Evolutionary conservation across 1,140 invertebrate genomes (phyloP).

Genomic region (Hycleus phaleratus): DNA sequence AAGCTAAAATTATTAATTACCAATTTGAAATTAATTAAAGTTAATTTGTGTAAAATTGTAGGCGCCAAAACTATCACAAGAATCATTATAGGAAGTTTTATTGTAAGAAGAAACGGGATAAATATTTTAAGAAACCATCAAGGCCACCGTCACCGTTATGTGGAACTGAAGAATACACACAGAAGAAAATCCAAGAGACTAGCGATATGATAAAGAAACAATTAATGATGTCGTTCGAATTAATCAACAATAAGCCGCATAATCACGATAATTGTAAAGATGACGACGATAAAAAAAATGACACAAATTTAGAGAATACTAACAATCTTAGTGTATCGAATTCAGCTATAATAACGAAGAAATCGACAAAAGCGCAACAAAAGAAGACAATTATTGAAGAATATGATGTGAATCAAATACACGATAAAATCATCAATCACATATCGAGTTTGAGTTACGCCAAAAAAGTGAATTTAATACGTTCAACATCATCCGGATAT

Average conservation of each 20-base stretch:
- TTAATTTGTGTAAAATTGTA: no score
- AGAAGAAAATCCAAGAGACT: slow-evolving; percentile 29
- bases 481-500: slow-evolving; percentile 24
- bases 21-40: no score
- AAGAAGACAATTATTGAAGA: slow-evolving; percentile 9
- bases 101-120: not conserved
- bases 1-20: no score
- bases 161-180: slow-evolving; percentile 32
- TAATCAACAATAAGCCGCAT: not conserved
- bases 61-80: no score
- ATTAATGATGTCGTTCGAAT: slow-evolving; percentile 23
- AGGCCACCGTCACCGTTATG: slow-evolving; percentile 24
- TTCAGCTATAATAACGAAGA: not conserved
- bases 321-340: not conserved
- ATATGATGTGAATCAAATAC: slow-evolving; percentile 25
- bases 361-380: slow-evolving; percentile 1
- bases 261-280: not conserved
- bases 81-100: no score
- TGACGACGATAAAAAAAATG: not conserved
- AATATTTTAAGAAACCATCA: not conserved
- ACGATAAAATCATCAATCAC: slow-evolving; percentile 33
- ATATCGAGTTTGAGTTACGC: slow-evolving; percentile 30
- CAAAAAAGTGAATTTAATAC: slow-evolving; percentile 31
- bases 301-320: slow-evolving; percentile 5
- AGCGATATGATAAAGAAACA: slow-evolving; percentile 33